Base-by-base conservation (phyloP, 2,888 invertebrate genomes). In the Poecilus cupreus region DNA sequence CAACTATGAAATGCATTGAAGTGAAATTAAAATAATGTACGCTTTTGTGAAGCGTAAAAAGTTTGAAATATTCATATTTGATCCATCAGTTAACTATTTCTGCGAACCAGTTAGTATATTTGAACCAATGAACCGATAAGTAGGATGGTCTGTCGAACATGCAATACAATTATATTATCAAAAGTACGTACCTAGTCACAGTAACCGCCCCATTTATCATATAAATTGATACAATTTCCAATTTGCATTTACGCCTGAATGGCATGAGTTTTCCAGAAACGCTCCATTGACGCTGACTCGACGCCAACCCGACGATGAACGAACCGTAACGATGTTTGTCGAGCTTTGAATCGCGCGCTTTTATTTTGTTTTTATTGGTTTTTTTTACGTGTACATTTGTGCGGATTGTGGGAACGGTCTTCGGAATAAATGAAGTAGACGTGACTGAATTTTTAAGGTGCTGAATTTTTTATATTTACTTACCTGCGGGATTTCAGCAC, bases 211-310 rank as follows among this genome's bases (percentile, higher is more conserved):
- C 68, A 77, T 39, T 32, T 77, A 37, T 60, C 46, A 60, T 68
- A 68, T n/a, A 70, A 79, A 79, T 79, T 79, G 68, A 18, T 2
- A 2, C 43, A 43, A 43, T n/a, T n/a, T n/a, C 37, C 32, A 64
- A 64, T 79, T 79, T 79, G 32, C 60, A 49, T 68, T 37, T 46
- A 46, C 16, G 24, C 43, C 39, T 18, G 16, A 68, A 13, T 32
- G 49, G 26, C 22, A 49, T 64, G 20, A 64, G 39, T 26, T 79
- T 68, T 78, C 24, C 24, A 26, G 60, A n/a, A 18, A 24, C 49
- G 26, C 51, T 78, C 64, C 77, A 39, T 78, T 78, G 46, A 13
- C 46, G 24, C 8, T 16, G 16, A 74, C 10, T 78, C 64, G 46
- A 13, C 46, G 24, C 8, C 49, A 8, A 74, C 10, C 39, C 57